A percentile compares a stretch with the other conserved stretches of the same genome.
phyloP scores from a whole-genome alignment of 2,888 invertebrate species.

The Endotricha flammealis region DNA sequence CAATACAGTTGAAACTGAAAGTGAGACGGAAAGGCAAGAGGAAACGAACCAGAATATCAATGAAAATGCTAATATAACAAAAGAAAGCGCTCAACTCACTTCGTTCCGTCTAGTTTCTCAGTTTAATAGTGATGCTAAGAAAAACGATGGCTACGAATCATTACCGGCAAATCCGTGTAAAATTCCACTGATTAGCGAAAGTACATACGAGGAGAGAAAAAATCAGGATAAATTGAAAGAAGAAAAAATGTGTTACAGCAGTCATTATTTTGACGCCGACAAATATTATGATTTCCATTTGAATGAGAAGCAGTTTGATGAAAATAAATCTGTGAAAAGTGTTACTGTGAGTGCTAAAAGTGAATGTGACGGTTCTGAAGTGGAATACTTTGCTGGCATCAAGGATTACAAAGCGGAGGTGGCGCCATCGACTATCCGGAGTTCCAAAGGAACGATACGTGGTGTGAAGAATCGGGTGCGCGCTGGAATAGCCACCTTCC shows the following conservation, averaged over 20 bases:
- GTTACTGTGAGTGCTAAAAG: constrained; percentile 62
- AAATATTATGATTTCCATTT: constrained; percentile 90
- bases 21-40: constrained; percentile 48
- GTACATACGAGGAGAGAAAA: constrained; percentile 82
- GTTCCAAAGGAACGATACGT: constrained; percentile 94
- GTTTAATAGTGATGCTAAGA: constrained; percentile 60
- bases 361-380: constrained; percentile 62
- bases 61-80: constrained; percentile 64
- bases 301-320: constrained; percentile 82
- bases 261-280: constrained; percentile 84
- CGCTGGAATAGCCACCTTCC: constrained; percentile 96
- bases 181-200: constrained; percentile 79
- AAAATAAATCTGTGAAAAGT: constrained; percentile 57
- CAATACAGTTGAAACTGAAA: constrained; percentile 64
- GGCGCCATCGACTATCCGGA: constrained; percentile 88
- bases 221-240: constrained; percentile 70
- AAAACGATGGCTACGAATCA: constrained; percentile 43
- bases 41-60: constrained; percentile 67
- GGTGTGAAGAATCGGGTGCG: constrained; percentile 96
- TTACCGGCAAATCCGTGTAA: constrained; percentile 45
- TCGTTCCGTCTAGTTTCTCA: constrained; percentile 75
- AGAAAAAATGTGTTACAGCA: constrained; percentile 64
- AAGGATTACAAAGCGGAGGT: constrained; percentile 83
- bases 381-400: constrained; percentile 88
- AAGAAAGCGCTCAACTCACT: constrained; percentile 71